Evolutionary conservation across 2,888 invertebrate genomes (phyloP).

Genomic region (Apeira syringaria): DNA sequence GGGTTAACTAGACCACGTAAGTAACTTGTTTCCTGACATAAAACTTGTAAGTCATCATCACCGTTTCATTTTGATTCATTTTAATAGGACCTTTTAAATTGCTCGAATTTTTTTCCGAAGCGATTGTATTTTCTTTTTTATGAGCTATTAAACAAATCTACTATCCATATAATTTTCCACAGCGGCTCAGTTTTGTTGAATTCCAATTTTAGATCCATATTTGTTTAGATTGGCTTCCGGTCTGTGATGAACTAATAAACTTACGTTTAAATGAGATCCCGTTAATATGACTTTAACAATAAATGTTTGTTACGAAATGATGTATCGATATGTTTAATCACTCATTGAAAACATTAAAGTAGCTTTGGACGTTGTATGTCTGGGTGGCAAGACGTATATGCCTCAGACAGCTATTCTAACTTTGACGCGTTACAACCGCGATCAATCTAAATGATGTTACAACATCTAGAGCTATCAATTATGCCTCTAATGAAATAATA

Average conservation of each 20-base stretch:
- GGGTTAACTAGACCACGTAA: constrained; percentile 42
- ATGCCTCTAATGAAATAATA: constrained; percentile 74
- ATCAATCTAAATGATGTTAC: constrained; percentile 70
- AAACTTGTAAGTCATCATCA: constrained; percentile 12
- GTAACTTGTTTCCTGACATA: constrained; percentile 7
- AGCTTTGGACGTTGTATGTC: constrained; percentile 40
- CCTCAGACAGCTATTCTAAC: constrained; percentile 31
- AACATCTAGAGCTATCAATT: constrained; percentile 72
- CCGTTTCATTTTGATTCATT: constrained; percentile 6
- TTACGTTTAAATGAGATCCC: constrained; percentile 36
- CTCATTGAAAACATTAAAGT: constrained; percentile 52
- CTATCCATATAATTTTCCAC: constrained; percentile 17
- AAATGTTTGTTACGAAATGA: constrained; percentile 56
- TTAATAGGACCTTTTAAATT: constrained; percentile 18
- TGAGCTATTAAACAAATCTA: constrained; percentile 24
- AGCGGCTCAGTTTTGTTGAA: constrained; percentile 25
- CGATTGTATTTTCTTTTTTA: constrained; percentile 22
- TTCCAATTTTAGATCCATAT: constrained; percentile 26
- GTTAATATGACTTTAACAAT: constrained; percentile 55
- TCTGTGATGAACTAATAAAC: constrained; percentile 22
- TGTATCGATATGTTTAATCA: constrained; percentile 61
- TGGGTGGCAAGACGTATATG: constrained; percentile 50
- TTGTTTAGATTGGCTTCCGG: constrained; percentile 29
- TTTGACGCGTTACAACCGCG: constrained; percentile 65
- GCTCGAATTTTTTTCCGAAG: constrained; percentile 6